Evolutionary conservation across 2,797 vertebrate genomes (phyloP).

Genomic region (Podarcis siculus): DNA sequence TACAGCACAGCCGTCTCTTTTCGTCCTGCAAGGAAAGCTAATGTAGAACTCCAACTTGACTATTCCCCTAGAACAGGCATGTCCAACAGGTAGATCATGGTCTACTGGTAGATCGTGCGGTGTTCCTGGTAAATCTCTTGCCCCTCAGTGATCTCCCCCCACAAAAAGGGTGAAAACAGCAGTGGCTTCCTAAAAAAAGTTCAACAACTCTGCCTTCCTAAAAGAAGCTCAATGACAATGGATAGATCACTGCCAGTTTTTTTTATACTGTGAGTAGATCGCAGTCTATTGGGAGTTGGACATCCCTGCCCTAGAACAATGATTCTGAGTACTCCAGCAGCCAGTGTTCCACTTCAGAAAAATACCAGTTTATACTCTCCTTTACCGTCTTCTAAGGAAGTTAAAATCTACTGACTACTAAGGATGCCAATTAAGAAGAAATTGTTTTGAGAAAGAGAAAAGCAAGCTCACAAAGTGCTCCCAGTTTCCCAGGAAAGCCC

Average conservation of each 20-base stretch:
- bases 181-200: too few relatives aligned
- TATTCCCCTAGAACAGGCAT: background rate
- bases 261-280: too few relatives aligned
- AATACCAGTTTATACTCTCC: background rate
- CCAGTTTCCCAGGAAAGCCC: background rate
- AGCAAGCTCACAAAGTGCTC: background rate
- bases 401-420: slow-evolving; percentile 5
- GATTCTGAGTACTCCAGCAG: background rate
- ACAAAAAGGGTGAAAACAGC: too few relatives aligned
- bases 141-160: too few relatives aligned
- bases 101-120: too few relatives aligned
- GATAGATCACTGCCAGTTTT: too few relatives aligned
- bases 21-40: background rate
- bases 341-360: background rate
- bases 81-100: too few relatives aligned
- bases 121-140: too few relatives aligned
- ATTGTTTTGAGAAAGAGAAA: background rate
- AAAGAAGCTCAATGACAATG: too few relatives aligned
- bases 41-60: background rate
- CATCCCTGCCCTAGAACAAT: background rate
- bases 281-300: too few relatives aligned
- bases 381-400: slow-evolving; percentile 18
- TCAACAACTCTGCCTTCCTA: too few relatives aligned
- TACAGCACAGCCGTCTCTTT: background rate
- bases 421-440: slow-evolving; percentile 18